Evolutionary conservation across 2,888 invertebrate genomes (phyloP).

Genomic region (Mythimna lalbum): DNA sequence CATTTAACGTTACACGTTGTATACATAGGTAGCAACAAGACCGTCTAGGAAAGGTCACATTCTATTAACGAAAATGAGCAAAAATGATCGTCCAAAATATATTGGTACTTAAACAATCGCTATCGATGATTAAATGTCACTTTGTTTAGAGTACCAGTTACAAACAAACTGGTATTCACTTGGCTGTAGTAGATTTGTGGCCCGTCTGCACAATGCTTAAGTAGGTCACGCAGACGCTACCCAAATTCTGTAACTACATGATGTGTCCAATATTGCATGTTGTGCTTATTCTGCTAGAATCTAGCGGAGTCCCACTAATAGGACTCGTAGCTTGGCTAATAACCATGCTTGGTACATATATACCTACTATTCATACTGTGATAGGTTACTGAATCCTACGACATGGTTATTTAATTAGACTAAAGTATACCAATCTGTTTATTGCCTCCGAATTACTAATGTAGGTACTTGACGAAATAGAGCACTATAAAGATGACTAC

Average conservation of each 20-base stretch:
- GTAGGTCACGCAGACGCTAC: slow-evolving; percentile 48
- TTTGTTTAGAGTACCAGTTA: too few relatives aligned
- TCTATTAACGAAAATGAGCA: too few relatives aligned
- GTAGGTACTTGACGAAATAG: not conserved
- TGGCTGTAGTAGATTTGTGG: not conserved
- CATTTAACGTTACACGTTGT: too few relatives aligned
- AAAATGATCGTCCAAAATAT: too few relatives aligned
- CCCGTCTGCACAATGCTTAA: slow-evolving; percentile 25
- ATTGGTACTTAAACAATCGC: too few relatives aligned
- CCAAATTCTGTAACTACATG: slow-evolving; percentile 36
- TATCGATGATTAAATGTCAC: too few relatives aligned
- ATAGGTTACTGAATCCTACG: not conserved
- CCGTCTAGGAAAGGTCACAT: too few relatives aligned
- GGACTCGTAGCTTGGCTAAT: not conserved
- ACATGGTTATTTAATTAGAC: slow-evolving; percentile 18
- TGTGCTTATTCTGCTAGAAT: slow-evolving; percentile 28
- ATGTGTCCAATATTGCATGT: slow-evolving; percentile 42
- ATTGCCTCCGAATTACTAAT: not conserved
- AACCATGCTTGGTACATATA: slow-evolving; percentile 24
- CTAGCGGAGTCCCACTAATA: slow-evolving; percentile 16
- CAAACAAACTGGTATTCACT: not conserved
- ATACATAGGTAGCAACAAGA: too few relatives aligned
- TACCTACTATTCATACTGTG: not conserved
- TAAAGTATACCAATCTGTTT: slow-evolving; percentile 7
- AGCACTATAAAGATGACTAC: too few relatives aligned